A percentile compares a stretch with the other conserved stretches of the same genome.
Evolutionary conservation across 1,140 invertebrate genomes (phyloP).

Genomic region (Drosophila lacteicornis): DNA sequence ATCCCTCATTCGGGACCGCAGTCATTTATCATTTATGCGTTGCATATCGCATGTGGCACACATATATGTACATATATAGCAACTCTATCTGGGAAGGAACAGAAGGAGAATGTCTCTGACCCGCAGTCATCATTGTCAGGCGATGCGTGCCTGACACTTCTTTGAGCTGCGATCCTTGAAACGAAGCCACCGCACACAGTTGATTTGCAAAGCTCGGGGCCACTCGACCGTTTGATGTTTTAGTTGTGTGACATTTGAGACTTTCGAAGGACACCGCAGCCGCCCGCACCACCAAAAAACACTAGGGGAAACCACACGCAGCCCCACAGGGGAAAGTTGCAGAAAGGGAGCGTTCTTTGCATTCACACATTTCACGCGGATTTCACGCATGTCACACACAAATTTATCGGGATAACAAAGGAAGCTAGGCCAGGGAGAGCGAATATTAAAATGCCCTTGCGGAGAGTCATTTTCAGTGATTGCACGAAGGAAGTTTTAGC

Average conservation of each 20-base stretch:
- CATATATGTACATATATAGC: slow-evolving; percentile 1
- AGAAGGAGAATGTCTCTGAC: slow-evolving; percentile 14
- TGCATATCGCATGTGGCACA: slow-evolving; percentile 40
- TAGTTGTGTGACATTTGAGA: slow-evolving; percentile 75
- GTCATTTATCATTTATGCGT: slow-evolving; percentile 80
- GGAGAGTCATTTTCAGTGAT: slow-evolving; percentile 1
- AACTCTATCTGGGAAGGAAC: neutral
- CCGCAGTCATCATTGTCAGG: slow-evolving; percentile 52
- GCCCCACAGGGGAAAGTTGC: neutral
- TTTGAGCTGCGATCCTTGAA: slow-evolving; percentile 59
- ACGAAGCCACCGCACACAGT: slow-evolving; percentile 59
- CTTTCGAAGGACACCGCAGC: slow-evolving; percentile 59
- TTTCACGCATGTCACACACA: slow-evolving; percentile 57
- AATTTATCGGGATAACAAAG: slow-evolving; percentile 66
- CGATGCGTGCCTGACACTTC: slow-evolving; percentile 65
- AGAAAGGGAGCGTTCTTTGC: slow-evolving; percentile 22
- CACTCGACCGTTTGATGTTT: slow-evolving; percentile 69
- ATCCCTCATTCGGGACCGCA: slow-evolving; percentile 66
- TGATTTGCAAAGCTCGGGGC: slow-evolving; percentile 73
- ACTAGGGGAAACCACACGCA: slow-evolving; percentile 4
- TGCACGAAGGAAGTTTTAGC: neutral
- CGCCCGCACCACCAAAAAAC: slow-evolving; percentile 14
- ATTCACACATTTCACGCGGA: slow-evolving; percentile 54
- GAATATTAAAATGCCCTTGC: slow-evolving; percentile 18
- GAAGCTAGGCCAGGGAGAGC: neutral